phyloP scores from a whole-genome alignment of 2,888 invertebrate species.

The Drosophila kambysellisi region DNA sequence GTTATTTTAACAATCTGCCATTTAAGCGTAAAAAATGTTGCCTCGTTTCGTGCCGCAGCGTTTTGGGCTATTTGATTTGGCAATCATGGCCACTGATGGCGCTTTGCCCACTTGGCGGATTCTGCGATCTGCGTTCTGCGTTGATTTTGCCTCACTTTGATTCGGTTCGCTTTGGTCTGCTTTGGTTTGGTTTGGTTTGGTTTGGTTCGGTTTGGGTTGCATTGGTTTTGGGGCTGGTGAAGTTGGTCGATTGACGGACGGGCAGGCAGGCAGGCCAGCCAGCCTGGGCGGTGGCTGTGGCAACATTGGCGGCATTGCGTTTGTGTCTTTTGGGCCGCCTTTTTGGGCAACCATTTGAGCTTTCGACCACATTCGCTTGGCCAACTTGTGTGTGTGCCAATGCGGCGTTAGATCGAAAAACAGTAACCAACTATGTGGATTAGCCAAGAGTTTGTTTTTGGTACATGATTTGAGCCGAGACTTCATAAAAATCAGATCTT shows the following conservation, averaged over 20 bases:
- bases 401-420: conserved; percentile 26
- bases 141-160: conserved; percentile 38
- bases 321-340: conserved; percentile 63
- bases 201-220: conserved; percentile 27
- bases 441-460: conserved; percentile 44
- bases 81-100: conserved; percentile 75
- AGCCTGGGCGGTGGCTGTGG: conserved; percentile 51
- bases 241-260: conserved; percentile 15
- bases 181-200: conserved; percentile 31
- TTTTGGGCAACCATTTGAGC: conserved; percentile 63
- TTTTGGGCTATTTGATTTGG: conserved; percentile 80
- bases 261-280: too few relatives aligned
- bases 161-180: conserved; percentile 27
- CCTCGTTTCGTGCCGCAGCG: conserved; percentile 79
- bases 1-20: conserved; percentile 81
- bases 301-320: conserved; percentile 66
- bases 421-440: conserved; percentile 46
- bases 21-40: conserved; percentile 82
- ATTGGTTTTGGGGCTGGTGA: conserved; percentile 3
- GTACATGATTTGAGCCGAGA: conserved; percentile 5
- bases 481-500: not conserved
- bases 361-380: conserved; percentile 39
- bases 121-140: conserved; percentile 60
- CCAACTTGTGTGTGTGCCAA: conserved; percentile 41
- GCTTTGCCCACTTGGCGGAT: conserved; percentile 57